Conservation (phyloP, 2,113 vertebrate genomes). For the Plotosus lineatus region DNA sequence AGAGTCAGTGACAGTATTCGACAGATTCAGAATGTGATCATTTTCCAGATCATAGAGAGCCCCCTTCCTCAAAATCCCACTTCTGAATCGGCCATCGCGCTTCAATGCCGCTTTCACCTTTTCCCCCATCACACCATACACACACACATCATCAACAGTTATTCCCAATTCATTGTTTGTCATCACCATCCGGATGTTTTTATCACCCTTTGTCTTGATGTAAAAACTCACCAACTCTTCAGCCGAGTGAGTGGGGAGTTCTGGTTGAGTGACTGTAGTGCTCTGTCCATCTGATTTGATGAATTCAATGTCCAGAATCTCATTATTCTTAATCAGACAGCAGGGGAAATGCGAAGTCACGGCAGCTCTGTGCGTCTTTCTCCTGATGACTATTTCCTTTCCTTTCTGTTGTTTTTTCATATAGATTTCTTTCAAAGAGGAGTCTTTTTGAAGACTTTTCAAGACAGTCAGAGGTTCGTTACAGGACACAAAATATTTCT, state of each 20-base stretch:
- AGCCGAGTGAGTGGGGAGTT: not conserved
- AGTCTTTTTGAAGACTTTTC: slow-evolving; percentile 10
- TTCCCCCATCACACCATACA: slow-evolving; percentile 32
- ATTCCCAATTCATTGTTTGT: not conserved
- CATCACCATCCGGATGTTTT: not conserved
- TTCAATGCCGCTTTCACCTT: slow-evolving; percentile 30
- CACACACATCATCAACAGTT: slow-evolving; percentile 31
- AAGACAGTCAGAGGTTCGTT: slow-evolving; percentile 4
- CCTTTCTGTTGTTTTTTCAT: not conserved
- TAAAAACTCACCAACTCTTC: slow-evolving; percentile 23
- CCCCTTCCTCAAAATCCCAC: not conserved
- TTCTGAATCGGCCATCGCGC: slow-evolving; percentile 38
- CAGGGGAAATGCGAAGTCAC: slow-evolving; percentile 38
- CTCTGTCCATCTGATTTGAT: not conserved
- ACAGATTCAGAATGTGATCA: not conserved
- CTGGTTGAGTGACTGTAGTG: accelerated
- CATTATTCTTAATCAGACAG: slow-evolving; percentile 32
- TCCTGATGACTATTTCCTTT: slow-evolving; percentile 28
- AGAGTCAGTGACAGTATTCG: slow-evolving; percentile 2
- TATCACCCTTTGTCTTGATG: slow-evolving; percentile 22
- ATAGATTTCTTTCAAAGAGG: not conserved
- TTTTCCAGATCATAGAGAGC: not conserved
- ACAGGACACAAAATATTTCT: not conserved
- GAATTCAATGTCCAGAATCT: slow-evolving; percentile 35
- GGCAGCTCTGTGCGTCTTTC: not conserved